phyloP scores from a whole-genome alignment of 2,888 invertebrate species.

The Drosophila falleni region DNA sequence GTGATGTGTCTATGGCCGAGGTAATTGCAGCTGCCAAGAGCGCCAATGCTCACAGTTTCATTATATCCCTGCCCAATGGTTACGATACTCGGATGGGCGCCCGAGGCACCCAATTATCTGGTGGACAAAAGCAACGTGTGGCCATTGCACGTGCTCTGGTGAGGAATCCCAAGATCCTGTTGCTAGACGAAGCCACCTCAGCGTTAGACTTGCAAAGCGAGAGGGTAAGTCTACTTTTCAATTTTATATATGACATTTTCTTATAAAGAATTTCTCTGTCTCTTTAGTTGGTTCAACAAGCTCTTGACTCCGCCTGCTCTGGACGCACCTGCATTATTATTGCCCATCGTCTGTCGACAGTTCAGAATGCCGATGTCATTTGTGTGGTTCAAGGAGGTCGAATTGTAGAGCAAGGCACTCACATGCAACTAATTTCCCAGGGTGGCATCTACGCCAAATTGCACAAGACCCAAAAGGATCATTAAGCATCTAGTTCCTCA shows the following conservation, averaged over 20 bases:
- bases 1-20: conserved; percentile 89
- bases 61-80: conserved; percentile 90
- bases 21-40: conserved; percentile 90
- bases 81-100: conserved; percentile 92
- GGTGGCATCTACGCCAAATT: conserved; percentile 89
- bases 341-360: conserved; percentile 94
- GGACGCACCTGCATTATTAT: conserved; percentile 94
- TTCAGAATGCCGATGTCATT: conserved; percentile 93
- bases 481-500: conserved; percentile 27
- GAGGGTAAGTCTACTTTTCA: conserved; percentile 36
- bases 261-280: neutral
- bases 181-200: conserved; percentile 92
- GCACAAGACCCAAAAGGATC: conserved; percentile 87
- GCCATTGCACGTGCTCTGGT: conserved; percentile 93
- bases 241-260: neutral
- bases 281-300: conserved; percentile 90
- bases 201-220: conserved; percentile 92
- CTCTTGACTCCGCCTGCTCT: conserved; percentile 92
- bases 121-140: conserved; percentile 95
- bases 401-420: conserved; percentile 92
- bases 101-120: conserved; percentile 92
- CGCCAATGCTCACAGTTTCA: conserved; percentile 93
- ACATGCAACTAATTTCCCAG: conserved; percentile 89
- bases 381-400: conserved; percentile 92
- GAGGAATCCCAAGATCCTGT: conserved; percentile 90